Evolutionary conservation across 2,113 vertebrate genomes (phyloP).

Genomic region (Urocynchramus pylzowi): DNA sequence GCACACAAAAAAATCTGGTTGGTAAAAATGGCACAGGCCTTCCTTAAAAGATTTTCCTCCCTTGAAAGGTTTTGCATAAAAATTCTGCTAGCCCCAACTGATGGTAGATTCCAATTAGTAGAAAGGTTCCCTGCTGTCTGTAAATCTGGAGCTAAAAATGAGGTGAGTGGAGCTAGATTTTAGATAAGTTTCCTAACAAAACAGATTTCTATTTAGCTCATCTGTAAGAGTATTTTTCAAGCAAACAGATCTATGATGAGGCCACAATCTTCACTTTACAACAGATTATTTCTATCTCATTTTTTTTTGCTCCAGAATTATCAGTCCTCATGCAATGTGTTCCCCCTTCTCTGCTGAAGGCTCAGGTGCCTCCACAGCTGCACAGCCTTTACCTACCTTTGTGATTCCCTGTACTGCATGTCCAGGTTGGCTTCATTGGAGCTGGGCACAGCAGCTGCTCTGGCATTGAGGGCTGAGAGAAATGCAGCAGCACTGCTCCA

Average conservation of each 20-base stretch:
- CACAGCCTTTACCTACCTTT: neutral
- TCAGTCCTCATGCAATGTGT: neutral
- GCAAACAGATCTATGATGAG: neutral
- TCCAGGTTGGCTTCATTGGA: neutral
- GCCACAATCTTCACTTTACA: neutral
- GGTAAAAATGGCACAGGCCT: neutral
- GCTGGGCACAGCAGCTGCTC: neutral
- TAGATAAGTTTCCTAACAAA: neutral
- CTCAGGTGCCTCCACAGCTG: neutral
- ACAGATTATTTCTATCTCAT: neutral
- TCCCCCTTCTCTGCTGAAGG: neutral
- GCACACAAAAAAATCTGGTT: neutral
- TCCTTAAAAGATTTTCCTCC: neutral
- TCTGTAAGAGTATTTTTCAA: neutral
- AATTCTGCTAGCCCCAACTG: neutral
- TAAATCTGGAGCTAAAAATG: neutral
- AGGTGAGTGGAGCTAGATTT: neutral
- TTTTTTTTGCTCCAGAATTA: neutral
- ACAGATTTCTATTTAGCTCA: neutral
- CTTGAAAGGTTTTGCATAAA: neutral
- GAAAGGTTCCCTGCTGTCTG: neutral
- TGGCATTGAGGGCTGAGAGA: neutral
- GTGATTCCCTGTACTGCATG: neutral
- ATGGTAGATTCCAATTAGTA: neutral
- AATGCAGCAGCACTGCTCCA: neutral